Conservation (phyloP, 2,797 vertebrate genomes). For the Tiaroga cobitis region DNA sequence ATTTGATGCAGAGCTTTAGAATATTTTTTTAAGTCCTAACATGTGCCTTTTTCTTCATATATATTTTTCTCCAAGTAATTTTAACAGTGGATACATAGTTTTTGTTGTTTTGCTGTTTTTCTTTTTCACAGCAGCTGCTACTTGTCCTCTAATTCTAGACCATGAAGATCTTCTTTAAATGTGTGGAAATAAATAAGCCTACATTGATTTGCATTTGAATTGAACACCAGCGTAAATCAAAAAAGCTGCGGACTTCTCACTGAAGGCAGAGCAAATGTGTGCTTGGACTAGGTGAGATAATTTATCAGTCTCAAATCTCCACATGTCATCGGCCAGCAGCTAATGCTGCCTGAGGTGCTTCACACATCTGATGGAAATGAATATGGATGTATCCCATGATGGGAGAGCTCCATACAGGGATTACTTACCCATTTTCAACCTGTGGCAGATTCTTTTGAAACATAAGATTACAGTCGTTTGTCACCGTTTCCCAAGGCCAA, state of each 20-base stretch:
- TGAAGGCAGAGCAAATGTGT: neutral
- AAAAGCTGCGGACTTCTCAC: conserved; percentile 9
- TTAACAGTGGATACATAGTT: neutral
- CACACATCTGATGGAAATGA: conserved; percentile 42
- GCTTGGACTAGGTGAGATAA: conserved; percentile 40
- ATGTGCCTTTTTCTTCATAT: neutral
- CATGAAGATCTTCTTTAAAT: conserved; percentile 39
- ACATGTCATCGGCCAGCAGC: neutral
- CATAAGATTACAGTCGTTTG: neutral
- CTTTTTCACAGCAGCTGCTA: neutral
- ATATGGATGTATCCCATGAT: conserved; percentile 33
- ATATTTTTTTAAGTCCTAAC: neutral
- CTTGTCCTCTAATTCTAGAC: conserved; percentile 3
- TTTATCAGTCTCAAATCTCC: conserved; percentile 35
- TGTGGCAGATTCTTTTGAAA: conserved; percentile 34
- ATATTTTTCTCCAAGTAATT: neutral
- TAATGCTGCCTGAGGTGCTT: conserved; percentile 42
- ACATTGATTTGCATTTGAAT: conserved; percentile 57
- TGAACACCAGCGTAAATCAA: conserved; percentile 44
- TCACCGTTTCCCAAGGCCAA: no score
- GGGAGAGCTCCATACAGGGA: conserved; percentile 1
- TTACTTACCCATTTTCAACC: conserved; percentile 31
- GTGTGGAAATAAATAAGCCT: conserved; percentile 52
- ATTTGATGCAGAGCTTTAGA: no score
- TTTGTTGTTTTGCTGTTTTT: conserved; percentile 1